phyloP scores from a whole-genome alignment of 2,797 vertebrate species.

The Sardinella longiceps region DNA sequence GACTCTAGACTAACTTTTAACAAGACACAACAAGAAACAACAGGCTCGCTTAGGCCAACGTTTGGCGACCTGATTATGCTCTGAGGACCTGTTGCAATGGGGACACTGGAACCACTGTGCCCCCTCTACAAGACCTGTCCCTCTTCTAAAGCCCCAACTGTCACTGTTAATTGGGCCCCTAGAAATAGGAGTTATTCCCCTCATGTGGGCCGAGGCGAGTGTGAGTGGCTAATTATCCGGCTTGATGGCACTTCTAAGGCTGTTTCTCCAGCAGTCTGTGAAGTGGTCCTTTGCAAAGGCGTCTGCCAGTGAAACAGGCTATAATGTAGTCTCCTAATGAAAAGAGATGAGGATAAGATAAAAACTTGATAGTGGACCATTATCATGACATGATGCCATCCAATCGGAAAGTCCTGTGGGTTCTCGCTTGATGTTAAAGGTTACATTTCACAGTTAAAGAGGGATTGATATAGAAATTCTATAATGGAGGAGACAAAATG shows the following conservation, averaged over 20 bases:
- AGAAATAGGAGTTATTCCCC: not conserved
- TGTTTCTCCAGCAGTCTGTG: not conserved
- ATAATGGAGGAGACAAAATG: too few species aligned
- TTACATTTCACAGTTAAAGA: not conserved
- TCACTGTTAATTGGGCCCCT: not conserved
- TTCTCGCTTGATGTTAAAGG: not conserved
- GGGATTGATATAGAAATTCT: too few species aligned
- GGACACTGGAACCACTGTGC: not conserved
- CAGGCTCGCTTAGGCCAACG: not conserved
- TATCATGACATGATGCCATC: not conserved
- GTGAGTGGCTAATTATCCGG: constrained; percentile 11
- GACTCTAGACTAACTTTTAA: not conserved
- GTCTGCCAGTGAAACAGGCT: not conserved
- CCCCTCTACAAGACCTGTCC: not conserved
- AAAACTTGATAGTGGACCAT: not conserved
- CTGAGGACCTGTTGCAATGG: not conserved
- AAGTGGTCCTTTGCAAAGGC: not conserved
- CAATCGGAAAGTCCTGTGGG: not conserved
- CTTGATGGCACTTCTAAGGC: constrained; percentile 14
- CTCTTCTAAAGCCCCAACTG: not conserved
- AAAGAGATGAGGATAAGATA: not conserved
- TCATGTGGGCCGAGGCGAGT: not conserved
- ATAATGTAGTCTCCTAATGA: not conserved
- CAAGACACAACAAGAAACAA: not conserved
- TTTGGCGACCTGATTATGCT: not conserved